Base-by-base conservation (phyloP, 2,113 vertebrate genomes). In the Laticauda laticaudata region DNA sequence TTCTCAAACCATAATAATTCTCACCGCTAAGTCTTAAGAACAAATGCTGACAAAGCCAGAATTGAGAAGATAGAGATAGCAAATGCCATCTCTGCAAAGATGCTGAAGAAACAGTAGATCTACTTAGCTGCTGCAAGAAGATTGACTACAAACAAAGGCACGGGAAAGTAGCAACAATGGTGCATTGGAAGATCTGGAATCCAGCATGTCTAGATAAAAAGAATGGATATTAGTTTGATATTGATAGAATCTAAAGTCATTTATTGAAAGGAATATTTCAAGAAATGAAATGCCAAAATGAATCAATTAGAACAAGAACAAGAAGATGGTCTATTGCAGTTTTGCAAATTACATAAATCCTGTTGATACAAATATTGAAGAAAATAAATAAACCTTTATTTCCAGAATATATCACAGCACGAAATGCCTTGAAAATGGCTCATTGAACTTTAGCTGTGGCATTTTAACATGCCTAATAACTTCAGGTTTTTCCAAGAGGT, bases 381-480 rank as follows among this genome's bases (percentile, higher is more conserved):
- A 29, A 61, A 61, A 61, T 24, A 61, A 57, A 57, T 57, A 57
- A 57, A 23, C 20, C 55, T 93, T 95, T 96, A 48, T 96, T 96
- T 96, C 89, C 93, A 91, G 85, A 93, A 56, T 89, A 88, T 26
- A 92, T 95, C 88, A 94, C 93, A 93, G 85, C 90, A 91, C 95
- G 92, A 96, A 95, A 89, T 55, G 51, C 43, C 57, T 87, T 93
- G 87, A 87, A 96, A 97, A 96, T 53, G 88, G n/a, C 85, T 95
- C 90, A 95, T 93, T 96, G 92, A 95, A 94, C 91, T 90, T 92
- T 86, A 94, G 51, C 88, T 95, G 93, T 94, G 92, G 85, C 92
- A 94, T 96, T 96, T 95, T 97, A 97, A 96, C 87, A 95, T 97
- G 92, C 61, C 61, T 94, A 96, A n/a, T 12, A 64, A n/a, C 3